Evolutionary conservation across 2,888 invertebrate genomes (phyloP).

Genomic region (Metopia argyrocephala): DNA sequence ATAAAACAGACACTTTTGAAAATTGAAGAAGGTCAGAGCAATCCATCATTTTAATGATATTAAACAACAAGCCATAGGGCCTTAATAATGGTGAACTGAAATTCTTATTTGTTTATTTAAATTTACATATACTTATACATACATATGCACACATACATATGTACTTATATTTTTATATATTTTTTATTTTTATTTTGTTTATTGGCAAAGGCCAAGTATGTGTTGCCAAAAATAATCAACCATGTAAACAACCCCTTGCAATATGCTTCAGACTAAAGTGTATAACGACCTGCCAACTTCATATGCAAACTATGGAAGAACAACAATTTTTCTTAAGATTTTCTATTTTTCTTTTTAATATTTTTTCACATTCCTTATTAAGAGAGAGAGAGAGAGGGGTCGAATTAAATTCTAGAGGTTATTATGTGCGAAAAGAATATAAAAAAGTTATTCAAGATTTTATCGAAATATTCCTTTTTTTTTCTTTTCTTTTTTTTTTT

Average conservation of each 20-base stretch:
- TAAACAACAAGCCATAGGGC: conserved; percentile 57
- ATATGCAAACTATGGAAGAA: conserved; percentile 57
- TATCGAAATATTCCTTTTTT: conserved; percentile 39
- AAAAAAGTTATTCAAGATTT: conserved; percentile 30
- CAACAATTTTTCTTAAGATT: conserved; percentile 52
- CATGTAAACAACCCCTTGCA: conserved; percentile 62
- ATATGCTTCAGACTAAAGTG: conserved; percentile 51
- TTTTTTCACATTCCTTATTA: neutral
- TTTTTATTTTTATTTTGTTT: neutral
- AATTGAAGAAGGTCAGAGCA: conserved; percentile 64
- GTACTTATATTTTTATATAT: neutral
- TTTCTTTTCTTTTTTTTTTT: neutral
- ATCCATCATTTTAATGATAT: conserved; percentile 67
- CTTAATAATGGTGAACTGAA: conserved; percentile 16
- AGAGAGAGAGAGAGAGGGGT: neutral
- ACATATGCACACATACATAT: neutral
- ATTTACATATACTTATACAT: neutral
- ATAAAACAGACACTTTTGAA: conserved; percentile 53
- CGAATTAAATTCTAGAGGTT: conserved; percentile 18
- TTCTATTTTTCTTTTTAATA: conserved; percentile 19
- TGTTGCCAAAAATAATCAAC: conserved; percentile 57
- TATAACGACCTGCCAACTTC: conserved; percentile 63
- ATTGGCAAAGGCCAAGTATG: conserved; percentile 45
- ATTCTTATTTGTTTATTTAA: neutral
- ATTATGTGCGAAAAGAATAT: conserved; percentile 25